phyloP scores from a whole-genome alignment of 2,888 invertebrate species.

The Caenorhabditis drosophilae region DNA sequence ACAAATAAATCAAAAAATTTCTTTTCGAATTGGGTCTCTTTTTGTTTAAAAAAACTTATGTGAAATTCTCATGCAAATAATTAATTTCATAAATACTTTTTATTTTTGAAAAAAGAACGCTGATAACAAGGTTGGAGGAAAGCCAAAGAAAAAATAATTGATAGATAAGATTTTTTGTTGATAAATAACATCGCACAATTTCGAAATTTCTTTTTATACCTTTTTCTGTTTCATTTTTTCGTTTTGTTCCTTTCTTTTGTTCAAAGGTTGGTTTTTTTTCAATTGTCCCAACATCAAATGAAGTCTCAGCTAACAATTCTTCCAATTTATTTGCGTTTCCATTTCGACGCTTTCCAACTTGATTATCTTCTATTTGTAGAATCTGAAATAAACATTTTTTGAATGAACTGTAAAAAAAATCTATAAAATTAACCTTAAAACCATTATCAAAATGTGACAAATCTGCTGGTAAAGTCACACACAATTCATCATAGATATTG shows the following conservation, averaged over 20 bases:
- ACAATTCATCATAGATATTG: conserved; percentile 48
- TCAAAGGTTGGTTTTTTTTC: neutral
- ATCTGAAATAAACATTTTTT: too few species aligned
- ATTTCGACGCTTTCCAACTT: conserved; percentile 15
- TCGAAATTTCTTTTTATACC: neutral
- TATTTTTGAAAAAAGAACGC: too few species aligned
- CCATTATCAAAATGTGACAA: conserved; percentile 37
- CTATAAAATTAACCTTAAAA: too few species aligned
- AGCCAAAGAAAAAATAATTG: too few species aligned
- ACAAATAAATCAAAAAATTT: too few species aligned
- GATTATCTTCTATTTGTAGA: conserved; percentile 15
- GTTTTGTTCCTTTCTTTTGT: neutral
- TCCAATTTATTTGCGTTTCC: conserved; percentile 27
- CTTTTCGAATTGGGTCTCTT: too few species aligned
- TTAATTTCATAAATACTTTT: too few species aligned
- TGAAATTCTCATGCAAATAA: too few species aligned
- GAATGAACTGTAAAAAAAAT: too few species aligned
- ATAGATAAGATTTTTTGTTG: too few species aligned
- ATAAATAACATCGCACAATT: neutral
- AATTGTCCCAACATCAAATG: neutral
- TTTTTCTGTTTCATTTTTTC: neutral
- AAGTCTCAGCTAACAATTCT: conserved; percentile 21
- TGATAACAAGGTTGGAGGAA: too few species aligned
- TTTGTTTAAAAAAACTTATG: too few species aligned
- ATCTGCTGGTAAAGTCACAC: conserved; percentile 42